Conservation (phyloP, 2,888 invertebrate genomes). For the Cataglyphis livida region DNA sequence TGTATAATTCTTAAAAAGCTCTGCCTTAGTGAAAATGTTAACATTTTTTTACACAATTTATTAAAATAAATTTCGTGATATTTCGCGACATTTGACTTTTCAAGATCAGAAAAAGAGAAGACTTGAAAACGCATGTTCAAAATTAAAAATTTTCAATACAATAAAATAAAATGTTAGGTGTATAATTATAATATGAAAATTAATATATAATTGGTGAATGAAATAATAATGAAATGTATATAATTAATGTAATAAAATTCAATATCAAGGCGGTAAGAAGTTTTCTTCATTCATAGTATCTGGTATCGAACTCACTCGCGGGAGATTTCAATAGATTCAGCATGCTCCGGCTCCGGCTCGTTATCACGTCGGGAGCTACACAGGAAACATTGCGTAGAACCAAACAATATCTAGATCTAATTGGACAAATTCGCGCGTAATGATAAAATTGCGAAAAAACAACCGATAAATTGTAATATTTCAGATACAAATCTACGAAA, state of each 20-base stretch:
- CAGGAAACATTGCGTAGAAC: neutral
- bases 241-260: conserved; percentile 9
- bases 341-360: conserved; percentile 17
- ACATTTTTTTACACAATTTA: neutral
- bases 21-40: neutral
- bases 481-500: neutral
- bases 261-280: neutral
- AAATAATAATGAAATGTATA: neutral
- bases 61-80: neutral
- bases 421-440: neutral
- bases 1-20: neutral
- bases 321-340: conserved; percentile 52
- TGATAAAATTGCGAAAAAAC: neutral
- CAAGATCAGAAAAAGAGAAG: neutral
- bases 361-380: conserved; percentile 6
- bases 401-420: neutral
- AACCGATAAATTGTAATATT: neutral
- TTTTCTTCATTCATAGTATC: neutral
- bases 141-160: neutral
- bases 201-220: neutral
- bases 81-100: neutral
- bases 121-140: neutral
- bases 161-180: neutral
- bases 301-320: conserved; percentile 48
- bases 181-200: neutral